phyloP scores from a whole-genome alignment of 2,888 invertebrate genomes.

The Dugesia japonica region DNA sequence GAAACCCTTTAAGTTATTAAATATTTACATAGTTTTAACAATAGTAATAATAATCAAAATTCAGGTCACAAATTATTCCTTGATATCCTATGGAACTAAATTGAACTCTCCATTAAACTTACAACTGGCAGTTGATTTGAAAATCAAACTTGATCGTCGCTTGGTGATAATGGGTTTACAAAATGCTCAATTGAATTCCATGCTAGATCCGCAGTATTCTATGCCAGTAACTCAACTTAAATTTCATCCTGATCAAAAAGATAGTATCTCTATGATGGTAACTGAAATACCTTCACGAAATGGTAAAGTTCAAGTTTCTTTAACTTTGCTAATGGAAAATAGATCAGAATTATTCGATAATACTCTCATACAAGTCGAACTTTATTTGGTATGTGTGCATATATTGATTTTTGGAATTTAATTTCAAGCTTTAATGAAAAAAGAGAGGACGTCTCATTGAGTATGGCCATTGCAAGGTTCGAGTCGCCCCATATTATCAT shows the following conservation, averaged over 20 bases:
- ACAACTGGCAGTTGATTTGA: background rate
- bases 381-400: constrained; percentile 29
- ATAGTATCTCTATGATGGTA: constrained; percentile 27
- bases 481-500: constrained; percentile 33
- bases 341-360: constrained; percentile 30
- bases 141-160: constrained; percentile 26
- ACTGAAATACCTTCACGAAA: background rate
- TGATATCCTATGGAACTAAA: background rate
- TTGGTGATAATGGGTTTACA: constrained; percentile 17
- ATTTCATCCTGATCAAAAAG: constrained; percentile 31
- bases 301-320: constrained; percentile 10
- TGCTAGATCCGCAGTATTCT: background rate
- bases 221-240: constrained; percentile 14
- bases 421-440: background rate
- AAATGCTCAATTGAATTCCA: background rate
- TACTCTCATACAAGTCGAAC: constrained; percentile 30
- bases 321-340: constrained; percentile 26
- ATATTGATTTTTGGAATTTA: background rate
- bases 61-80: background rate
- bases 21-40: too few species aligned
- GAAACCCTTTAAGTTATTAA: too few species aligned
- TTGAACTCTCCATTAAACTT: background rate
- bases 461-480: constrained; percentile 16
- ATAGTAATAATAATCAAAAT: too few species aligned
- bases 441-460: constrained; percentile 32